A percentile compares a stretch with the other conserved stretches of the same genome.
Evolutionary conservation across 2,888 invertebrate genomes (phyloP).

Genomic region (Drosophila kuntzei): DNA sequence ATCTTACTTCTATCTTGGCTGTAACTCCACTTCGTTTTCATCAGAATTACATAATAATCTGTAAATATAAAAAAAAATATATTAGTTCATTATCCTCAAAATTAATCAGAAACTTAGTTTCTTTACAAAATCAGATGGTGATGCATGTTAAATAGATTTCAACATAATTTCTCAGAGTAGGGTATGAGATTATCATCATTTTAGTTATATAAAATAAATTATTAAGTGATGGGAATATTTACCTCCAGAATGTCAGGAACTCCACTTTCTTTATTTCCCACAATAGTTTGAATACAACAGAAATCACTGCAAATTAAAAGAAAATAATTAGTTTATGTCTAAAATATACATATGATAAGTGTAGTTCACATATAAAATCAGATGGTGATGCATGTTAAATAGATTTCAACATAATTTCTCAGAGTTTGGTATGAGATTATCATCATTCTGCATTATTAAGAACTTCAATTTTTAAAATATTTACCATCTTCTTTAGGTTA

Average conservation of each 20-base stretch:
- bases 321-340: slow-evolving; percentile 1
- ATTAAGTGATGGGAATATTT: neutral
- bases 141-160: slow-evolving; percentile 68
- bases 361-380: neutral
- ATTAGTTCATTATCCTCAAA: neutral
- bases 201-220: neutral
- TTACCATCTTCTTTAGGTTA: slow-evolving; percentile 5
- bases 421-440: slow-evolving; percentile 61
- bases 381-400: slow-evolving; percentile 64
- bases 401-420: slow-evolving; percentile 64
- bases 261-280: too few species aligned
- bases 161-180: slow-evolving; percentile 50
- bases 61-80: neutral
- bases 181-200: slow-evolving; percentile 65
- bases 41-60: neutral
- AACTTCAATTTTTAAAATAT: too few species aligned
- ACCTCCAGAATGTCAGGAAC: neutral
- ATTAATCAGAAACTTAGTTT: too few species aligned
- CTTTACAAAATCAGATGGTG: slow-evolving; percentile 72
- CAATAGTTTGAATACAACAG: too few species aligned
- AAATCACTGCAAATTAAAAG: neutral
- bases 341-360: too few species aligned
- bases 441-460: slow-evolving; percentile 49
- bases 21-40: neutral
- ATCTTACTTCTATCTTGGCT: slow-evolving; percentile 7